Evolutionary conservation across 2,888 invertebrate genomes (phyloP), one percentile per base, ranked within the genome.

Genomic region (Eulithis prunata): DNA sequence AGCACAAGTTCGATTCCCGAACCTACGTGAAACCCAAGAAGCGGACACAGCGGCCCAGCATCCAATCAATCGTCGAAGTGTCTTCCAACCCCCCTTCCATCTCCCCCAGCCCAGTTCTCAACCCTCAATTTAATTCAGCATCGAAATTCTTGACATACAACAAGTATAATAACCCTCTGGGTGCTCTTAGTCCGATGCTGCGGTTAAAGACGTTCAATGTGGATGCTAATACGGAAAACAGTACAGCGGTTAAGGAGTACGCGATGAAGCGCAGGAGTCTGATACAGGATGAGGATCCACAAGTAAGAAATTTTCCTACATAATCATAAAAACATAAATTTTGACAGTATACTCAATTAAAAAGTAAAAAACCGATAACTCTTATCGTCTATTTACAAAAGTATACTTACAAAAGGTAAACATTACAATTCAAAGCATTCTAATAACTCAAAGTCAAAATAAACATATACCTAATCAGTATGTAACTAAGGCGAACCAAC

Each of bases 11-110:
- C 76, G 96, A 96, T 80, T 95, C 95, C 0, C 91, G 96, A 76
- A 96, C 96, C 10, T 96, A 95, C 83, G 96, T 96, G 59, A 93
- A 94, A 74, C 95, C 95, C 28, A 96, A 96, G 80, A 95, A 95
- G 78, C 90, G 94, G 63, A 83, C 87, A 11, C 90, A 84, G 43
- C 91, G 95, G 65, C 94, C 95, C 45, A 95, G 94, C 77, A 94
- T 96, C 70, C 95, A 95, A 68, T 93, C 86, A 71, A 89, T 91
- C 55, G 86, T 93, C 2, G 91, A 91, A 63, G 83, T 80, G 6
- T 63, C 81, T 0, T 87, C 88, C 14, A 86, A 80, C 64, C 84
- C 85, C 10, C 76, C 88, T 0, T 86, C 86, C 1, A 76, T 86
- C 47, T 82, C 88, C 0, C 84, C 84, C 1, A 77, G 78, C 65